Conservation (phyloP, 2,888 invertebrate genomes). For the Neoascia interrupta region DNA sequence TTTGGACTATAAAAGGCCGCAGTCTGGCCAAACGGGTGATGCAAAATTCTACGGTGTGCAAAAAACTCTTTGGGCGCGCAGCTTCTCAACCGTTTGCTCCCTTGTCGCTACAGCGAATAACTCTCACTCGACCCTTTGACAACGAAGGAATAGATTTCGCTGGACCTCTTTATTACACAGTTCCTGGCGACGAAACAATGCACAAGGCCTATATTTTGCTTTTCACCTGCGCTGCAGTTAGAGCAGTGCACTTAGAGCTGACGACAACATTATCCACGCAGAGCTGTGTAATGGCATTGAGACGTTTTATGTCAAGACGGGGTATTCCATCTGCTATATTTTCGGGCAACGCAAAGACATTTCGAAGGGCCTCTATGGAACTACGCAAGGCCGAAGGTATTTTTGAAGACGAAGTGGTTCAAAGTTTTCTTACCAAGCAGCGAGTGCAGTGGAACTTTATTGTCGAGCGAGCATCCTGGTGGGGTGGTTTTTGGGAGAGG, state of each 20-base stretch:
- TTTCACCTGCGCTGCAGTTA: constrained; percentile 25
- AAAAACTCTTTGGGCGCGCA: neutral
- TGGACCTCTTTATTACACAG: neutral
- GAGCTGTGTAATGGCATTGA: constrained; percentile 13
- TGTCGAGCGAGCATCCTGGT: constrained; percentile 36
- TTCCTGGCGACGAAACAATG: neutral
- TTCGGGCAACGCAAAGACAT: constrained; percentile 22
- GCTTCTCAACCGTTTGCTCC: neutral
- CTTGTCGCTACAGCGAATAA: neutral
- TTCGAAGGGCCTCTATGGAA: constrained; percentile 14
- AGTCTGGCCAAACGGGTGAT: neutral
- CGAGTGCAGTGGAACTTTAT: constrained; percentile 25
- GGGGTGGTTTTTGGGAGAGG: constrained; percentile 62
- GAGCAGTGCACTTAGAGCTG: constrained; percentile 41
- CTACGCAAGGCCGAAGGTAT: neutral
- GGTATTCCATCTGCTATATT: constrained; percentile 6
- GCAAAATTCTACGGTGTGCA: neutral
- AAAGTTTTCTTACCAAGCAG: neutral
- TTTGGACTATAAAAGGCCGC: constrained; percentile 23
- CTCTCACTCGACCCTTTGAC: neutral
- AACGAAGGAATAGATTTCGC: neutral
- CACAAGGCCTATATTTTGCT: neutral
- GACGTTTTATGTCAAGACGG: constrained; percentile 13
- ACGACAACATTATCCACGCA: constrained; percentile 25
- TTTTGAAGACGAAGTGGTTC: neutral